phyloP scores from a whole-genome alignment of 53 echinoderm and acorn worm genomes.

The Crossaster papposus region DNA sequence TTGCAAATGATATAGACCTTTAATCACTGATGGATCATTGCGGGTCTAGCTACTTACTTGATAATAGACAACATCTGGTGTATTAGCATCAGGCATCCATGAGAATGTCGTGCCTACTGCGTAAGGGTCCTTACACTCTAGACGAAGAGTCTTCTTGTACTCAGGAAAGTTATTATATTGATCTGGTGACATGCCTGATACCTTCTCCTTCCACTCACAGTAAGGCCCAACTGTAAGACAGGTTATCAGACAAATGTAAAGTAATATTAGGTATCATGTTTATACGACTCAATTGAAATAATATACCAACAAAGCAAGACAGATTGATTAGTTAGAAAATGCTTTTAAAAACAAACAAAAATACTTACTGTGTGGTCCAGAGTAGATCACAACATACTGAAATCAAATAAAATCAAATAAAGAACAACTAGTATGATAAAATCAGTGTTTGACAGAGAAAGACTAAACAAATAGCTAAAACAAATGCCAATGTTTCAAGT shows the following conservation, averaged over 20 bases:
- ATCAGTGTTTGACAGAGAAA: neutral
- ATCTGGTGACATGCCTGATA: slow-evolving; percentile 40
- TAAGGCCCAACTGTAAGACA: slow-evolving; percentile 66
- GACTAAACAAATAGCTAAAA: neutral
- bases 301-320: neutral
- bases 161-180: slow-evolving; percentile 64
- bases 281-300: neutral
- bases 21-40: too few relatives aligned
- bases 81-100: slow-evolving; percentile 75
- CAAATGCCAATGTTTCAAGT: too few relatives aligned
- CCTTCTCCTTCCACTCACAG: slow-evolving; percentile 64
- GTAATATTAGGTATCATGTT: neutral
- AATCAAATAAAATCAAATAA: neutral
- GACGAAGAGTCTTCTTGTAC: slow-evolving; percentile 42
- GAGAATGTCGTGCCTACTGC: slow-evolving; percentile 51
- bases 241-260: neutral
- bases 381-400: slow-evolving; percentile 45
- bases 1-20: too few relatives aligned
- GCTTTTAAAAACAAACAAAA: neutral
- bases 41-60: slow-evolving; percentile 38
- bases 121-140: slow-evolving; percentile 41
- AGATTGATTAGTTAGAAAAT: too few relatives aligned
- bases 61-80: slow-evolving; percentile 80
- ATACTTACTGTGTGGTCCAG: slow-evolving; percentile 61
- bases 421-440: neutral